Conservation (phyloP, 1,140 invertebrate genomes). For the Leptinotarsa undecemlineata region DNA sequence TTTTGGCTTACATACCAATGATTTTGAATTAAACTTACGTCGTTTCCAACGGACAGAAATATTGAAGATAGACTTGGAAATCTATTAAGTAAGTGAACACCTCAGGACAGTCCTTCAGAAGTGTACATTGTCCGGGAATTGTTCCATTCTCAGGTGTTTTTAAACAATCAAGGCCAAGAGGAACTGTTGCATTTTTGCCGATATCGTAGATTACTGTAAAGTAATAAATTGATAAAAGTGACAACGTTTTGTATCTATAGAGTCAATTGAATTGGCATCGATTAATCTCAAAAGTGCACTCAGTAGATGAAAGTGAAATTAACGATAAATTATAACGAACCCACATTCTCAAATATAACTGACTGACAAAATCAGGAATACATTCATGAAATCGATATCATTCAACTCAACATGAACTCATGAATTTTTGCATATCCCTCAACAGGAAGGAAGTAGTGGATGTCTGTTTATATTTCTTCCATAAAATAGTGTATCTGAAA, state of each 20-base stretch:
- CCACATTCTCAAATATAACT: not conserved
- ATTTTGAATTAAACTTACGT: not conserved
- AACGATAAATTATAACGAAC: too few relatives aligned
- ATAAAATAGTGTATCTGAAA: too few relatives aligned
- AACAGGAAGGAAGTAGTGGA: too few relatives aligned
- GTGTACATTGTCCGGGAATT: constrained; percentile 35
- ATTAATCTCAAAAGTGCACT: not conserved
- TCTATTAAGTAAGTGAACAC: constrained; percentile 27
- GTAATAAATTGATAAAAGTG: not conserved
- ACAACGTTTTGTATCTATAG: not conserved
- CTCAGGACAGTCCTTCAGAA: constrained; percentile 38
- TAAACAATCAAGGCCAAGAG: not conserved
- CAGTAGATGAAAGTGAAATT: not conserved
- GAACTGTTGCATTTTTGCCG: not conserved
- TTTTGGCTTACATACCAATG: too few relatives aligned
- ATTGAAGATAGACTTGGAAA: constrained; percentile 31
- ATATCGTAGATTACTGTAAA: constrained; percentile 1
- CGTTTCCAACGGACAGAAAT: constrained; percentile 20
- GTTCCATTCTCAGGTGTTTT: constrained; percentile 19
- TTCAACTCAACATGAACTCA: too few relatives aligned
- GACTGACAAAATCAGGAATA: not conserved
- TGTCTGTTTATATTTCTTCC: too few relatives aligned
- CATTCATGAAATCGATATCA: not conserved
- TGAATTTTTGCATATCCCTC: too few relatives aligned
- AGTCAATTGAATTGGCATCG: not conserved